phyloP scores from a whole-genome alignment of 2,797 vertebrate genomes.

The Ara ararauna region DNA sequence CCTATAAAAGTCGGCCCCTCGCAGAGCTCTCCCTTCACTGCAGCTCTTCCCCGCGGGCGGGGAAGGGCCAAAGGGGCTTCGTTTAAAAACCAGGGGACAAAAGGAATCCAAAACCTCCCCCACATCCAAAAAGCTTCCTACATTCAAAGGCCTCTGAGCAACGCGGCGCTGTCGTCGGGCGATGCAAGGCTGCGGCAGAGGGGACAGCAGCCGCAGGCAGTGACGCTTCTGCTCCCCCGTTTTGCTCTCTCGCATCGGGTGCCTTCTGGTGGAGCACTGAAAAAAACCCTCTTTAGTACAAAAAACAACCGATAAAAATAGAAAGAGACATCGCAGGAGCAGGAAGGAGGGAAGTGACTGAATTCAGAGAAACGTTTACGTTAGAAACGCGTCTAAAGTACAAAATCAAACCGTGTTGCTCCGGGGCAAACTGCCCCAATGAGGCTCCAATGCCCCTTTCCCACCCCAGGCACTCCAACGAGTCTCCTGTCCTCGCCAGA shows the following conservation, averaged over 20 bases:
- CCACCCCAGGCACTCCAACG: background rate
- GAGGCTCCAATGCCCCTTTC: background rate
- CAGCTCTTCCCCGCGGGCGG: accelerated
- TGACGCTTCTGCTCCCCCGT: background rate
- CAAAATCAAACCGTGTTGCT: background rate
- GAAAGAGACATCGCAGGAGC: background rate
- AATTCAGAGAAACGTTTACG: background rate
- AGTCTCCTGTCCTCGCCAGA: background rate
- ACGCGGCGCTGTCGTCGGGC: background rate
- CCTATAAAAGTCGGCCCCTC: background rate
- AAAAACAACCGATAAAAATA: background rate
- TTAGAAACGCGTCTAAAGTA: background rate
- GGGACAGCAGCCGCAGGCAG: background rate
- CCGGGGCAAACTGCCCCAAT: background rate
- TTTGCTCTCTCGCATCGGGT: background rate
- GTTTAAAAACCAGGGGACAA: background rate
- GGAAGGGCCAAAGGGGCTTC: background rate
- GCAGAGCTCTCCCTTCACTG: background rate
- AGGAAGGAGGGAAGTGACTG: background rate
- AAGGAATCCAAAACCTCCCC: background rate
- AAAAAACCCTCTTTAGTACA: background rate
- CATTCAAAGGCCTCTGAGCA: background rate
- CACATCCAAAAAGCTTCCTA: background rate
- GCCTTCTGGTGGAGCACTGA: background rate
- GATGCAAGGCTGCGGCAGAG: background rate